Percentiles rank a stretch among this genome's conserved stretches.
phyloP scores from a whole-genome alignment of 2,113 vertebrate species.

The Stomatorhinus ivindoensis region DNA sequence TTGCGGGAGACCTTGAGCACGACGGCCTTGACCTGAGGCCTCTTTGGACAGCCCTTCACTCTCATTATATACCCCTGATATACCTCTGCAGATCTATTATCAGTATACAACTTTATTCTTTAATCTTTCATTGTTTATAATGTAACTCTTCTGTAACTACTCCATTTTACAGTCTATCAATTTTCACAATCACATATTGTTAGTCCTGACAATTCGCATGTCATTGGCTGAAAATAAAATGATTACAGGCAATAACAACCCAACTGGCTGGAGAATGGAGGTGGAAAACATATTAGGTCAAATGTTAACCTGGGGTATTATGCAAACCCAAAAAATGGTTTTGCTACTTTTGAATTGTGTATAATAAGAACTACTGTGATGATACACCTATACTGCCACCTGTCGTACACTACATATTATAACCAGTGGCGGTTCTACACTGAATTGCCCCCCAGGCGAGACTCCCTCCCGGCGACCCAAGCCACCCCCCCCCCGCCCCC shows the following conservation, averaged over 20 bases:
- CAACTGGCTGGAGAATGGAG: not conserved
- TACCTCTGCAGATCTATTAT: not conserved
- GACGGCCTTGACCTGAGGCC: not conserved
- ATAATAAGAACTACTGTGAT: not conserved
- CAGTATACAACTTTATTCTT: not conserved
- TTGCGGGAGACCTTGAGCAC: not conserved
- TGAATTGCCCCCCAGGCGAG: too few relatives aligned
- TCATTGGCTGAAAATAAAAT: not conserved
- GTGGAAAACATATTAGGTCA: not conserved
- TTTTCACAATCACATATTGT: not conserved
- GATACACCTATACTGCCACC: not conserved
- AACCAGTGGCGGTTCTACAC: too few relatives aligned
- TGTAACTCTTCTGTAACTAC: not conserved
- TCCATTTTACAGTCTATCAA: not conserved
- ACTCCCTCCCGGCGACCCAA: too few relatives aligned
- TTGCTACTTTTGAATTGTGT: not conserved
- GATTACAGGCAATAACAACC: not conserved
- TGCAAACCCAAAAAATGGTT: not conserved
- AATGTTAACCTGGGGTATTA: not conserved
- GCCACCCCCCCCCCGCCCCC: too few relatives aligned
- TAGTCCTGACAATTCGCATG: not conserved
- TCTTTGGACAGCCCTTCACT: not conserved
- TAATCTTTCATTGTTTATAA: not conserved
- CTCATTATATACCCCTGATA: not conserved
- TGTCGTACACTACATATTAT: not conserved